Evolutionary conservation across 1,140 invertebrate genomes (phyloP), one percentile per base, ranked within the genome.

Genomic region (Meloidogyne floridensis): DNA sequence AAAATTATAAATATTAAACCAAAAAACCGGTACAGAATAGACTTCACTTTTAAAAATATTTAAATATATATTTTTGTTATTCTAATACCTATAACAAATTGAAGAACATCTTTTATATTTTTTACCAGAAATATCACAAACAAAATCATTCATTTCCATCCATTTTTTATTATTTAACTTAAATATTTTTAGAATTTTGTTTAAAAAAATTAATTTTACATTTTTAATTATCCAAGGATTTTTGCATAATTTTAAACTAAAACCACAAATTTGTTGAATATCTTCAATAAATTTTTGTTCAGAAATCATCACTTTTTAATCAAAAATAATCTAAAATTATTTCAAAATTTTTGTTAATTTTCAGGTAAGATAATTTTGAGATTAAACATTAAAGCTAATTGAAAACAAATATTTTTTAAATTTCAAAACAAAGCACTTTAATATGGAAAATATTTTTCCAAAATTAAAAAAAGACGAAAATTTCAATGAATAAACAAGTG

Each of bases 1-100:
- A 65, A 20, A 51, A 77, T 84, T 51, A 53, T 85, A 85, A 76
- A 85, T 85, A 72, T 85, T 85, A 81, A 85, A 85, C 85, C 85
- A 85, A 13, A 85, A 74, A 47, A 87, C 76, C 10, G 84, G 84
- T 10, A 84, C 82, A 20, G 42, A 51, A 56, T 86, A 85, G 11
- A 73, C 59, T 11, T 80, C 56, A 47, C 69, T 87, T 70, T 18
- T n/a, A 70, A 85, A 51, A 77, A 18, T 81, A 42, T 75, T 53
- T 51, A 56, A 47, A 13, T 84, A n/a, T 18, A 32, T 10, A 11
- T n/a, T 76, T 78, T 56, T 15, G 72, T 8, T 9, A 80, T 75
- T 43, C 13, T 70, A 32, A 8, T 20, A n/a, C 42, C n/a, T 72
- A 20, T 80, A 42, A 59, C 54, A 53, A 18, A 80, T 51, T 47